Evolutionary conservation across 1,140 invertebrate genomes (phyloP).

Genomic region (Amphibalanus amphitrite): DNA sequence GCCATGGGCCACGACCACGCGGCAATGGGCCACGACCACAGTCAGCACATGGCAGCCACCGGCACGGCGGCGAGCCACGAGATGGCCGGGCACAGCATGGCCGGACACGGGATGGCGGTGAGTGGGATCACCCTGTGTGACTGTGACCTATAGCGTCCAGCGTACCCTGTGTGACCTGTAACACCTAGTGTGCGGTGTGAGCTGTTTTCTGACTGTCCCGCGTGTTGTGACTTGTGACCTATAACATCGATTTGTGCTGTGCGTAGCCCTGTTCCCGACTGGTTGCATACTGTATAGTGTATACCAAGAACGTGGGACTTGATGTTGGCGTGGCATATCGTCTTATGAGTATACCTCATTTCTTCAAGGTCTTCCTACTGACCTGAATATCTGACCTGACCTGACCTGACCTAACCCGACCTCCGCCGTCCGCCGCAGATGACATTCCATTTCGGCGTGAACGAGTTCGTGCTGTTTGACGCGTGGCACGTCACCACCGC

Average conservation of each 20-base stretch:
- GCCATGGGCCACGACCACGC: neutral
- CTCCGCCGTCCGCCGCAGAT: slow-evolving; percentile 30
- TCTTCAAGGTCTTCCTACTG: too few relatives aligned
- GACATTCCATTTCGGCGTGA: slow-evolving; percentile 59
- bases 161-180: too few relatives aligned
- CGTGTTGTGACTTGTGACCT: neutral
- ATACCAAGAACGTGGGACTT: neutral
- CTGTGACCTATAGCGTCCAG: too few relatives aligned
- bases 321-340: slow-evolving; percentile 3
- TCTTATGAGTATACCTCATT: too few relatives aligned
- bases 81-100: neutral
- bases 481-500: slow-evolving; percentile 52
- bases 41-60: neutral
- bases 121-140: slow-evolving; percentile 8
- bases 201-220: neutral
- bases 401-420: neutral
- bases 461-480: slow-evolving; percentile 50
- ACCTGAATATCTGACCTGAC: neutral
- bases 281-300: neutral
- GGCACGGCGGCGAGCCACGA: neutral
- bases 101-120: slow-evolving; percentile 8
- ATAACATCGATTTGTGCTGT: neutral
- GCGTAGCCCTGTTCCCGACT: neutral
- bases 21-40: neutral
- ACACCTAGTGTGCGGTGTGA: neutral